phyloP scores from a whole-genome alignment of 2,888 invertebrate genomes.

The Furcula furcula region DNA sequence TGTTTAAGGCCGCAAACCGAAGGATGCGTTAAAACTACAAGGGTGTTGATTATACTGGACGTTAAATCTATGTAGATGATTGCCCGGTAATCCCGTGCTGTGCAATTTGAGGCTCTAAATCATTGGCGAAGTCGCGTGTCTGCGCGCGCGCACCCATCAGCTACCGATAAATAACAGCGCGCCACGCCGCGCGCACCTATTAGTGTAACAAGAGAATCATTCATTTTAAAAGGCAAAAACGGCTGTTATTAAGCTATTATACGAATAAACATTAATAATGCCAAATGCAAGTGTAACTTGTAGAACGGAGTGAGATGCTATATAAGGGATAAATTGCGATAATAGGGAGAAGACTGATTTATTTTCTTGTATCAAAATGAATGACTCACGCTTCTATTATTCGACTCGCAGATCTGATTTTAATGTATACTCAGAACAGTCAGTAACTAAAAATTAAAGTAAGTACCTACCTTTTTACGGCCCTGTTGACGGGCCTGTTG shows the following conservation, averaged over 20 bases:
- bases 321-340: not conserved
- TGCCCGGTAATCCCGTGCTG: constrained; percentile 51
- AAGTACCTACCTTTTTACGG: too few relatives aligned
- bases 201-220: constrained; percentile 68
- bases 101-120: constrained; percentile 79
- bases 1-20: not conserved
- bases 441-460: too few relatives aligned
- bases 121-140: constrained; percentile 51
- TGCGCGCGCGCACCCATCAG: constrained; percentile 41
- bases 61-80: constrained; percentile 55
- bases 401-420: too few relatives aligned
- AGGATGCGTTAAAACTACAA: constrained; percentile 15
- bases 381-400: too few relatives aligned
- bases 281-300: constrained; percentile 10
- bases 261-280: constrained; percentile 30
- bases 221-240: constrained; percentile 47
- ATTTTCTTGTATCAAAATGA: too few relatives aligned
- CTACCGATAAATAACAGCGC: constrained; percentile 76
- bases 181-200: constrained; percentile 51
- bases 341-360: too few relatives aligned
- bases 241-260: constrained; percentile 53
- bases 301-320: not conserved
- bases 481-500: too few relatives aligned
- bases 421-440: too few relatives aligned
- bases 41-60: constrained; percentile 49